Conservation (phyloP, 2,113 vertebrate species). For the Syngnathoides biaculeatus region DNA sequence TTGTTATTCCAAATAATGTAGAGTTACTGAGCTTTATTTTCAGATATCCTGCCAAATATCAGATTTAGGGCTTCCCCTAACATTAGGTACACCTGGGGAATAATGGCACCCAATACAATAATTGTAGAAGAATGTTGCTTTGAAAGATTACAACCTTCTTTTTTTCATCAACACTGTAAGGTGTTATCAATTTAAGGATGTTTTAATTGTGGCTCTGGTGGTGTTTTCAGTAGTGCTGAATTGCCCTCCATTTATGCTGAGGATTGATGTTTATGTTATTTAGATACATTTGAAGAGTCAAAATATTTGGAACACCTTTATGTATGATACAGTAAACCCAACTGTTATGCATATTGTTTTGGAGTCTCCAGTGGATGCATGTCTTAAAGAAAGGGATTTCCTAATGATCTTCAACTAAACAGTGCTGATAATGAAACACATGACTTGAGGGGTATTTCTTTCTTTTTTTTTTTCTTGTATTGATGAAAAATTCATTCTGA, state of each 20-base stretch:
- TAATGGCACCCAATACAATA: background rate
- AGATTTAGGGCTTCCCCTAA: background rate
- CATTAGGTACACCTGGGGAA: background rate
- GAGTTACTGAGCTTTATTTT: background rate
- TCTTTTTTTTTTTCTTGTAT: background rate
- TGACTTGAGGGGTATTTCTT: background rate
- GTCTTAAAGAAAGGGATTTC: background rate
- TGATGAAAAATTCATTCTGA: background rate
- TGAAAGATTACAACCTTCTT: no score
- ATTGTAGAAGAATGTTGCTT: background rate
- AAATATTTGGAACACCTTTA: background rate
- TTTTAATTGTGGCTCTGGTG: no score
- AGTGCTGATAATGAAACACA: background rate
- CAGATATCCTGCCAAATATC: background rate
- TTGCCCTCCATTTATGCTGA: background rate
- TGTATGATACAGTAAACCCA: background rate
- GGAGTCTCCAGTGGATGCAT: background rate
- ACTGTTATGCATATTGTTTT: background rate
- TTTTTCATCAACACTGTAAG: no score
- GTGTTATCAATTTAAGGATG: no score
- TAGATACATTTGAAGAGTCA: background rate
- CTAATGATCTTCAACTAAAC: background rate
- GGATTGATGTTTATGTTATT: background rate
- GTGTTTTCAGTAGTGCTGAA: background rate
- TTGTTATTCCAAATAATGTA: background rate